A percentile compares a stretch with the other conserved stretches of the same genome.
phyloP scores from a whole-genome alignment of 2,888 invertebrate species.

The Phymatocera aterrima region DNA sequence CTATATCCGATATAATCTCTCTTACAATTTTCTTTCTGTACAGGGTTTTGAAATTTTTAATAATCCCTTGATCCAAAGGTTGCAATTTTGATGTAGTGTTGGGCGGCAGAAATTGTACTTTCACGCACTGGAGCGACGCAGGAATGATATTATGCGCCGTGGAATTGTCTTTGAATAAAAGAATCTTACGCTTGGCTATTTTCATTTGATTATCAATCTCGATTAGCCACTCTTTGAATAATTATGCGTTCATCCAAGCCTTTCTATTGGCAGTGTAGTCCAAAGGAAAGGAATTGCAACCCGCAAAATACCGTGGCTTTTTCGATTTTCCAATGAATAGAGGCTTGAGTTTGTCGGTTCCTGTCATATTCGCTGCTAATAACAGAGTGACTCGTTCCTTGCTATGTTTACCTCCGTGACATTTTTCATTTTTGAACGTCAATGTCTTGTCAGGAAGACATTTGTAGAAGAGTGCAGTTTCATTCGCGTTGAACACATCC shows the following conservation, averaged over 20 bases:
- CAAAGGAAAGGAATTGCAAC: constrained; percentile 55
- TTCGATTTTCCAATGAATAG: constrained; percentile 65
- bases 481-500: constrained; percentile 34
- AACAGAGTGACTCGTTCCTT: constrained; percentile 65
- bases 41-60: constrained; percentile 42
- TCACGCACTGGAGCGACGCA: constrained; percentile 56
- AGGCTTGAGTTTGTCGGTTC: constrained; percentile 64
- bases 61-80: constrained; percentile 53
- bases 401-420: constrained; percentile 65
- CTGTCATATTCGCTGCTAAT: constrained; percentile 63
- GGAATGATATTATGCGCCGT: constrained; percentile 59
- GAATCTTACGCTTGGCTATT: constrained; percentile 58
- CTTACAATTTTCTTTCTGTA: constrained; percentile 50
- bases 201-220: constrained; percentile 58
- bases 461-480: constrained; percentile 25
- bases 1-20: constrained; percentile 28
- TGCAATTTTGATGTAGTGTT: constrained; percentile 47
- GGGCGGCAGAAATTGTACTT: constrained; percentile 49
- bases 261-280: constrained; percentile 62
- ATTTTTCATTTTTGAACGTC: constrained; percentile 52
- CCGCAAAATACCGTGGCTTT: constrained; percentile 64
- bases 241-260: constrained; percentile 67
- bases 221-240: constrained; percentile 57
- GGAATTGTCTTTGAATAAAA: constrained; percentile 64
- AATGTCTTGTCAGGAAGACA: constrained; percentile 24